Percentiles rank a stretch among this genome's conserved stretches.
Evolutionary conservation across 2,797 vertebrate genomes (phyloP).

Genomic region (Saxicola maurus): DNA sequence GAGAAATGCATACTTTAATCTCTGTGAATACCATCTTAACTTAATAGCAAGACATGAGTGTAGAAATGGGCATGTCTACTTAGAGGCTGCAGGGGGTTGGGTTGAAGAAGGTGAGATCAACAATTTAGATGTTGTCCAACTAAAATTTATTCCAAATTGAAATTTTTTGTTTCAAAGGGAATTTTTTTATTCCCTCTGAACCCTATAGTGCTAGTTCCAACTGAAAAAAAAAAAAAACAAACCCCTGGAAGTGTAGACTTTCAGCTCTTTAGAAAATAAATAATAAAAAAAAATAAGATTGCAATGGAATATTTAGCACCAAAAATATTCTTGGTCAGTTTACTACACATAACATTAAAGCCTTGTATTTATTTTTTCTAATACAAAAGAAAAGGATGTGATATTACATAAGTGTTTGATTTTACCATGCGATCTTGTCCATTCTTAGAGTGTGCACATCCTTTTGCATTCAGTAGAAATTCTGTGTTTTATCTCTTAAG

Average conservation of each 20-base stretch:
- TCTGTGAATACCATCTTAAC: neutral
- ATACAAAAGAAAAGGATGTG: neutral
- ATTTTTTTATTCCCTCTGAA: neutral
- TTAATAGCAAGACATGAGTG: neutral
- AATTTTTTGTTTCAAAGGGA: neutral
- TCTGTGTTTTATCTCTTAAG: neutral
- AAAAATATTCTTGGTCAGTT: neutral
- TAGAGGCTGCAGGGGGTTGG: neutral
- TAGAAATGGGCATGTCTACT: neutral
- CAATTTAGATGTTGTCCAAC: neutral
- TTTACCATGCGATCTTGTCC: neutral
- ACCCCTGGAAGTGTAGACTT: neutral
- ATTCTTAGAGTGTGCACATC: neutral
- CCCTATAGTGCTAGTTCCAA: fast-evolving
- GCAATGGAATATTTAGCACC: neutral
- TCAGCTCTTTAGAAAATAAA: neutral
- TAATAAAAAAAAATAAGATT: neutral
- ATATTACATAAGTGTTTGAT: neutral
- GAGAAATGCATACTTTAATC: neutral
- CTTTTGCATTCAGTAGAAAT: neutral
- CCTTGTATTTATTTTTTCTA: neutral
- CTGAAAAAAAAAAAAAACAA: neutral
- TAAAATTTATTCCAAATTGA: neutral
- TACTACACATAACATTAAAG: neutral
- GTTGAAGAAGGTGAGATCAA: neutral